These are phyloP conservation scores for Eubasilissa regina DNA, from an alignment of 1,140 invertebrate genomes.

Conservation along the genomic window DNA sequence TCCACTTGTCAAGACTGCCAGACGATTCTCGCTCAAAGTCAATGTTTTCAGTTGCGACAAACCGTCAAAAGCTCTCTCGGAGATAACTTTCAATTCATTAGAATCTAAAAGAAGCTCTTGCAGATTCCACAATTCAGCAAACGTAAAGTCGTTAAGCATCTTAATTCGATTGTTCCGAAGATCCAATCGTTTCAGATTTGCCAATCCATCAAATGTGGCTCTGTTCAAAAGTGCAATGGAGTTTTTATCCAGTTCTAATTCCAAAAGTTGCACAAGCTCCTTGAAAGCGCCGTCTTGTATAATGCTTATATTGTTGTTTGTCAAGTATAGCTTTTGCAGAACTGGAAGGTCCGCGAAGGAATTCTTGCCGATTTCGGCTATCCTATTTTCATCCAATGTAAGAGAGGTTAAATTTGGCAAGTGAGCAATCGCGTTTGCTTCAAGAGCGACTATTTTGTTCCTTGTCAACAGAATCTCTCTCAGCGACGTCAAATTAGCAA, in stretches of 20 bases:
- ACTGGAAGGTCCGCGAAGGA: slow-evolving; percentile 81
- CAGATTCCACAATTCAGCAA: slow-evolving; percentile 81
- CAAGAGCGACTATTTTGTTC: slow-evolving; percentile 78
- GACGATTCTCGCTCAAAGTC: slow-evolving; percentile 81
- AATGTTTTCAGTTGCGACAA: slow-evolving; percentile 79
- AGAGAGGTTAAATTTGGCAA: slow-evolving; percentile 77
- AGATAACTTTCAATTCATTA: slow-evolving; percentile 77
- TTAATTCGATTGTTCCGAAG: slow-evolving; percentile 80
- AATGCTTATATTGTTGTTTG: slow-evolving; percentile 80
- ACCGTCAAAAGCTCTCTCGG: slow-evolving; percentile 81
- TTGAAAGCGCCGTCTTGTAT: slow-evolving; percentile 82
- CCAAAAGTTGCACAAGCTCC: slow-evolving; percentile 77
- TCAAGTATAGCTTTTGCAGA: slow-evolving; percentile 79
- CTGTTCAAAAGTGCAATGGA: slow-evolving; percentile 78
- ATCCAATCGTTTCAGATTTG: slow-evolving; percentile 78
- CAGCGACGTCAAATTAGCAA: slow-evolving; percentile 79
- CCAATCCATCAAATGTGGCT: slow-evolving; percentile 82
- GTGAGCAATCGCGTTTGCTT: slow-evolving; percentile 79
- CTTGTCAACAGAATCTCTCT: slow-evolving; percentile 79
- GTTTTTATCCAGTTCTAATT: slow-evolving; percentile 81
- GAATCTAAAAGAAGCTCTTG: slow-evolving; percentile 81
- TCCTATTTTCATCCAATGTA: slow-evolving; percentile 80
- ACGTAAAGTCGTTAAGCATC: slow-evolving; percentile 81
- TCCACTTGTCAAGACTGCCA: slow-evolving; percentile 77
- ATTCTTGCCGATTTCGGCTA: slow-evolving; percentile 80